A percentile compares a stretch with the other conserved stretches of the same genome.
Conservation (phyloP, 2,797 vertebrate species). For the Gila robusta region DNA sequence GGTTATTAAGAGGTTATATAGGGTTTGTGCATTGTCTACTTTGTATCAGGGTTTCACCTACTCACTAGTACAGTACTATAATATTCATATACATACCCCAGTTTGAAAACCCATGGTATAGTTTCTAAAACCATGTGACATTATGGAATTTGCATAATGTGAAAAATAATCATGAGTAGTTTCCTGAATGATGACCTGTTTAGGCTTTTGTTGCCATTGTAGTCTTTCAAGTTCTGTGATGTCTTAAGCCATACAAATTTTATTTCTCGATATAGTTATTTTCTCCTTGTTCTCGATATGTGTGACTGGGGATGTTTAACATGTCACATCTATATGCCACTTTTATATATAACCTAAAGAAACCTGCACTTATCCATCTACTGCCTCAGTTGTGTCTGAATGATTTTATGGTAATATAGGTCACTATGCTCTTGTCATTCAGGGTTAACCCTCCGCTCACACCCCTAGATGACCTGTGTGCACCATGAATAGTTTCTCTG, state of each 20-base stretch:
- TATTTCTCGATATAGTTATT: not conserved
- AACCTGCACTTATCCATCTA: not conserved
- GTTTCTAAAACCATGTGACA: not conserved
- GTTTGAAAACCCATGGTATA: not conserved
- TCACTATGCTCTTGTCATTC: slow-evolving; percentile 33
- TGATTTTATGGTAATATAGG: slow-evolving; percentile 4
- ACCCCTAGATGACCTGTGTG: slow-evolving; percentile 30
- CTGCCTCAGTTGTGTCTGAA: not conserved
- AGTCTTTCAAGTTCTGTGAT: not conserved
- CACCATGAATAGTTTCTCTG: not conserved
- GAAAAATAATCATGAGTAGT: not conserved
- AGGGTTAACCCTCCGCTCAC: not conserved
- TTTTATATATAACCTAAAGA: not conserved
- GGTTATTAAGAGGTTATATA: not conserved
- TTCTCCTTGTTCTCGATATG: not conserved
- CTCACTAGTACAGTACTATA: too few species aligned
- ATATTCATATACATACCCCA: too few species aligned
- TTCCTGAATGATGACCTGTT: not conserved
- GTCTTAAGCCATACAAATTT: not conserved
- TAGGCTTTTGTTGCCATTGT: not conserved
- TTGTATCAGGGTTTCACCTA: too few species aligned
- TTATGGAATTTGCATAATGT: not conserved
- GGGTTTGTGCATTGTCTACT: too few species aligned
- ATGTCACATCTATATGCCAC: not conserved
- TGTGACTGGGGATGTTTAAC: not conserved